Percentiles rank a stretch among this genome's conserved stretches.
Conservation (phyloP, 1,140 invertebrate species). For the Leptinotarsa undecemlineata region DNA sequence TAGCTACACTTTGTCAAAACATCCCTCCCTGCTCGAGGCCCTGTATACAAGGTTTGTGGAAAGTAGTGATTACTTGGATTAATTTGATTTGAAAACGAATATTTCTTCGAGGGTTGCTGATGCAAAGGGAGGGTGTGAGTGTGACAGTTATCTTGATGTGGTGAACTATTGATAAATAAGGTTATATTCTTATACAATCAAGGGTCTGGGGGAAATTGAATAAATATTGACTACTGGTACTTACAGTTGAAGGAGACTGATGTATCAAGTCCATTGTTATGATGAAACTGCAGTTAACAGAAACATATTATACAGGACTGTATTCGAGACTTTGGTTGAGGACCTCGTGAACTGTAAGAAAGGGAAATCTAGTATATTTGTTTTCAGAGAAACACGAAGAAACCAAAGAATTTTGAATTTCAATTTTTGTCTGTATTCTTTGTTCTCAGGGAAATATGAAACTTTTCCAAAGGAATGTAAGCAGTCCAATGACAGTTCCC, state of each 20-base stretch:
- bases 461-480: too few relatives aligned
- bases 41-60: not conserved
- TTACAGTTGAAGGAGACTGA: not conserved
- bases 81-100: constrained; percentile 11
- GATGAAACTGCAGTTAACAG: not conserved
- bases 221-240: not conserved
- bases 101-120: not conserved
- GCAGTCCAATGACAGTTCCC: too few relatives aligned
- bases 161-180: constrained; percentile 6
- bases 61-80: constrained; percentile 12
- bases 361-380: too few relatives aligned
- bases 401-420: too few relatives aligned
- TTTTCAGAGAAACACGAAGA: too few relatives aligned
- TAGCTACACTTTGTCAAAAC: constrained; percentile 14
- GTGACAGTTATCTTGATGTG: constrained; percentile 7
- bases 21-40: not conserved
- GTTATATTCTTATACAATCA: not conserved
- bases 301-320: too few relatives aligned
- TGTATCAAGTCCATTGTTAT: not conserved
- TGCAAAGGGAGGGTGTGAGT: constrained; percentile 1
- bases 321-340: too few relatives aligned
- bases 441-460: too few relatives aligned
- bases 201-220: not conserved
- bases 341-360: too few relatives aligned
- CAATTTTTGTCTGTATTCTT: too few relatives aligned